phyloP scores from a whole-genome alignment of 2,888 invertebrate genomes.

The Laspeyria flexula region DNA sequence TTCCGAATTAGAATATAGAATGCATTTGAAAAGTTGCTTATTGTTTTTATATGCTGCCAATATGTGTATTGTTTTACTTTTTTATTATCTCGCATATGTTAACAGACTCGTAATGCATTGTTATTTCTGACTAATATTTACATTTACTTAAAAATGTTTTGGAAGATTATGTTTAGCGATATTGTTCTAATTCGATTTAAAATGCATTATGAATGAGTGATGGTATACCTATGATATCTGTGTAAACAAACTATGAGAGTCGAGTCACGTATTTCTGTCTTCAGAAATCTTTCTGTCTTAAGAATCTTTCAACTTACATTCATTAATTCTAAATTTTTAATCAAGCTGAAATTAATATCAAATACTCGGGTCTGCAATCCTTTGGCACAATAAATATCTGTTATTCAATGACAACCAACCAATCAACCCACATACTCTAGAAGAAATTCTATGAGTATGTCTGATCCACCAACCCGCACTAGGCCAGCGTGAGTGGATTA shows the following conservation, averaged over 20 bases:
- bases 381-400: no score
- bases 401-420: no score
- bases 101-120: not conserved
- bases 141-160: not conserved
- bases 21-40: not conserved
- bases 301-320: no score
- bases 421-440: no score
- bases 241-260: not conserved
- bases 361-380: no score
- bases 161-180: not conserved
- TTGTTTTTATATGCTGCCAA: conserved; percentile 19
- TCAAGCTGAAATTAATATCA: no score
- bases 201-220: not conserved
- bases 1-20: conserved; percentile 20
- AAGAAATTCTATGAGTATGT: no score
- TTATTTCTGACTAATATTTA: not conserved
- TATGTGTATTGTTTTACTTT: conserved; percentile 33
- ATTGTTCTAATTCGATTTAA: not conserved
- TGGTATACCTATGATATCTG: not conserved
- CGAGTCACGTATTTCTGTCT: no score
- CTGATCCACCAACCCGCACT: no score
- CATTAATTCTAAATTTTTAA: no score
- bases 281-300: not conserved
- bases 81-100: conserved; percentile 23
- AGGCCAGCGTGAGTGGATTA: no score